These are phyloP conservation scores for Littorina saxatilis DNA, from an alignment of 1,140 invertebrate genomes.

Conservation along the genomic window DNA sequence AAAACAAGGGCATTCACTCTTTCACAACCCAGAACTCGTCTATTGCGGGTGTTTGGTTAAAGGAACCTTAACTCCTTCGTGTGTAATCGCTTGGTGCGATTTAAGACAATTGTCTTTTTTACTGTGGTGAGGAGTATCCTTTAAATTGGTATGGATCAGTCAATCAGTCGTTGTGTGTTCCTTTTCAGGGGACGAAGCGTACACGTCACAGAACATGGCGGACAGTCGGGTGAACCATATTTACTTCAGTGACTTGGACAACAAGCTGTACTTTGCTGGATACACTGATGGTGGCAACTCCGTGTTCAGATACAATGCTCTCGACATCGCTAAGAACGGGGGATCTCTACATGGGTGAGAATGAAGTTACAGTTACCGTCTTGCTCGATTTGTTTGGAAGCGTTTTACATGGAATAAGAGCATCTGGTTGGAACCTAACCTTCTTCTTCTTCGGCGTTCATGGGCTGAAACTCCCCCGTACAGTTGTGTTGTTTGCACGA, in stretches of 20 bases:
- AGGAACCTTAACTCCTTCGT: background rate
- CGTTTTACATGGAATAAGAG: too few relatives aligned
- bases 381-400: background rate
- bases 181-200: conserved; percentile 27
- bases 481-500: too few relatives aligned
- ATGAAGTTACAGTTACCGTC: too few relatives aligned
- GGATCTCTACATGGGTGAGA: conserved; percentile 28
- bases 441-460: too few relatives aligned
- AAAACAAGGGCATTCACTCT: too few relatives aligned
- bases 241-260: conserved; percentile 33
- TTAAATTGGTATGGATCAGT: background rate
- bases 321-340: conserved; percentile 26
- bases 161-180: too few relatives aligned
- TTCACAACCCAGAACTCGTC: too few relatives aligned
- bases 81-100: background rate
- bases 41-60: background rate
- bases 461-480: too few relatives aligned
- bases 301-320: conserved; percentile 29
- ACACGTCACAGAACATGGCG: conserved; percentile 34
- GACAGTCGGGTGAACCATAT: conserved; percentile 27
- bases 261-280: conserved; percentile 32
- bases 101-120: background rate
- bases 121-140: background rate
- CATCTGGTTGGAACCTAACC: too few relatives aligned
- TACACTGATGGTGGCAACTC: conserved; percentile 35